phyloP scores from a whole-genome alignment of 2,113 vertebrate genomes.

The Ophthalmolycus amberensis region DNA sequence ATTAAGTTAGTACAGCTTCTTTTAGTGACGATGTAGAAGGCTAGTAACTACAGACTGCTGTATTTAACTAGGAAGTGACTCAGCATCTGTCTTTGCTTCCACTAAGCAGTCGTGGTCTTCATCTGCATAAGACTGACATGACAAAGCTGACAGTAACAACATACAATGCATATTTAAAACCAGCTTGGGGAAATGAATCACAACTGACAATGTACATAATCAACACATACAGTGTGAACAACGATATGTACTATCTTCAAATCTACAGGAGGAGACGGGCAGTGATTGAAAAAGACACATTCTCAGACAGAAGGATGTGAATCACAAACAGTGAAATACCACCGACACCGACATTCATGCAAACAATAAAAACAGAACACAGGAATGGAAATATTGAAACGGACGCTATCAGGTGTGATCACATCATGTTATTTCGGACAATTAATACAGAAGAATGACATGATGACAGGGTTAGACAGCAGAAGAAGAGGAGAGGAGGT shows the following conservation, averaged over 20 bases:
- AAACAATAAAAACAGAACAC: slow-evolving; percentile 14
- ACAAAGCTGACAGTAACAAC: not conserved
- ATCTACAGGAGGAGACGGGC: not conserved
- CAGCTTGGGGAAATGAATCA: slow-evolving; percentile 1
- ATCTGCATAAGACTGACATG: not conserved
- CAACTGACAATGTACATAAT: slow-evolving; percentile 4
- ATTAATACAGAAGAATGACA: slow-evolving; percentile 33
- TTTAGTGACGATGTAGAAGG: not conserved
- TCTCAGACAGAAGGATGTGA: not conserved
- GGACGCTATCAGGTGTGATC: slow-evolving; percentile 12
- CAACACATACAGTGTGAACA: not conserved
- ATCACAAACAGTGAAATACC: slow-evolving; percentile 8
- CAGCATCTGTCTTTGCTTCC: not conserved
- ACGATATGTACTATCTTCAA: not conserved
- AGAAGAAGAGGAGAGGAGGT: slow-evolving; percentile 12
- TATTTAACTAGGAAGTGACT: not conserved
- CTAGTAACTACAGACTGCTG: not conserved
- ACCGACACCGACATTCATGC: not conserved
- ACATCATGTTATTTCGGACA: slow-evolving; percentile 15
- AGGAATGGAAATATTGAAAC: slow-evolving; percentile 16
- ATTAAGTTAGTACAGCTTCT: not conserved
- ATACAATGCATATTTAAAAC: not conserved
- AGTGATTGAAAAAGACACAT: not conserved
- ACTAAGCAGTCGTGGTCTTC: not conserved
- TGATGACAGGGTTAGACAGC: slow-evolving; percentile 23